phyloP scores from a whole-genome alignment of 2,797 vertebrate genomes.

The Takifugu ocellatus region DNA sequence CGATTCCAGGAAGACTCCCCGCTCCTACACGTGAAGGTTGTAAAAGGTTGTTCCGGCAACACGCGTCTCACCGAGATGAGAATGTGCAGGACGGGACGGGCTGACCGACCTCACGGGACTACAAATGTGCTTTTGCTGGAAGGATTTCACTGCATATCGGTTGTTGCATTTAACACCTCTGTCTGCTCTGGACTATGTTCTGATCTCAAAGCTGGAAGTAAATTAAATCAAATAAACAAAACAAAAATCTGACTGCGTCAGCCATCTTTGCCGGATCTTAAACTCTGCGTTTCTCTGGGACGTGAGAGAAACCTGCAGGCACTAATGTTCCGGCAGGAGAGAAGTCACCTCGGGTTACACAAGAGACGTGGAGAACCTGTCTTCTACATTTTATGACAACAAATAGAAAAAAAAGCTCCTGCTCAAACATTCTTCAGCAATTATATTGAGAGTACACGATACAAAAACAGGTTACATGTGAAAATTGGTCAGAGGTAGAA shows the following conservation, averaged over 20 bases:
- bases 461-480: neutral
- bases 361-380: neutral
- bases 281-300: conserved; percentile 1
- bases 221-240: conserved; percentile 71
- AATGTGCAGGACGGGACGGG: conserved; percentile 50
- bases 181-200: conserved; percentile 68
- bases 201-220: conserved; percentile 72
- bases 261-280: conserved; percentile 19
- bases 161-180: conserved; percentile 69
- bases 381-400: neutral
- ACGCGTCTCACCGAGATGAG: conserved; percentile 53
- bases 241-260: conserved; percentile 32
- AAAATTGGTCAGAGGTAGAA: no score
- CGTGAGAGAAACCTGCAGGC: neutral
- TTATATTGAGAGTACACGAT: conserved; percentile 5
- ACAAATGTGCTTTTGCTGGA: conserved; percentile 81
- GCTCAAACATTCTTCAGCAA: neutral
- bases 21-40: conserved; percentile 46
- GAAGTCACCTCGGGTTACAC: neutral
- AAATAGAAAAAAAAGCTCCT: conserved; percentile 30
- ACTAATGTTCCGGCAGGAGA: neutral
- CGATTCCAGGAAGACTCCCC: conserved; percentile 65
- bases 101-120: conserved; percentile 54
- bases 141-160: conserved; percentile 57
- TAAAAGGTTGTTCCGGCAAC: conserved; percentile 70